Conservation (phyloP, 2,888 invertebrate species). For the Neelides folsomi region DNA sequence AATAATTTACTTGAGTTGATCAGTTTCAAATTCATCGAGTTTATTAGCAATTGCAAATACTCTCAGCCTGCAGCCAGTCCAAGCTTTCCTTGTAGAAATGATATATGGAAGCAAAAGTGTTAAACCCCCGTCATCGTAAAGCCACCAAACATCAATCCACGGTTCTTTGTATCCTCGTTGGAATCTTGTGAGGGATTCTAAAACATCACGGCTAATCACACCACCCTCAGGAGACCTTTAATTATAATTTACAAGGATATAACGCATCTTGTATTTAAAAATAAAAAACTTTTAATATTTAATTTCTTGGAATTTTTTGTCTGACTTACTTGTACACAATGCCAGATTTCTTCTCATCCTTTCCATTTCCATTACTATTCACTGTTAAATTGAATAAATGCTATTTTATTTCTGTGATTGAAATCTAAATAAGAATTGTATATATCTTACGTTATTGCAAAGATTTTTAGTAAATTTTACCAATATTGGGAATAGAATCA, state of each 20-base stretch:
- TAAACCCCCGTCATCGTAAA: slow-evolving; percentile 74
- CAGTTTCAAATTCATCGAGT: slow-evolving; percentile 59
- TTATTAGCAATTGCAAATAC: slow-evolving; percentile 71
- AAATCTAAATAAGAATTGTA: no score
- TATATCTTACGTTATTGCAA: no score
- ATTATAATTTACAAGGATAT: neutral
- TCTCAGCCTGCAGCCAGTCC: slow-evolving; percentile 63
- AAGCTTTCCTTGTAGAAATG: slow-evolving; percentile 61
- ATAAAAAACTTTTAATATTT: neutral
- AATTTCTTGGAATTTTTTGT: neutral
- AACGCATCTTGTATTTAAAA: neutral
- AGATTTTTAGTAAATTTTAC: slow-evolving; percentile 12
- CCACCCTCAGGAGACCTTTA: slow-evolving; percentile 40
- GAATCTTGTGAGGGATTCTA: slow-evolving; percentile 59
- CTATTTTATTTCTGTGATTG: no score
- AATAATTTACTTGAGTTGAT: slow-evolving; percentile 63
- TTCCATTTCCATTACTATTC: slow-evolving; percentile 14
- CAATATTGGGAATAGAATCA: slow-evolving; percentile 30
- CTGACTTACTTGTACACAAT: slow-evolving; percentile 22
- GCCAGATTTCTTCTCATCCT: slow-evolving; percentile 17
- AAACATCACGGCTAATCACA: slow-evolving; percentile 50
- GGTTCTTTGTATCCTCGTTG: slow-evolving; percentile 64
- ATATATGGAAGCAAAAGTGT: slow-evolving; percentile 76
- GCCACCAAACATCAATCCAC: slow-evolving; percentile 88
- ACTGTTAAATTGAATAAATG: neutral